These are phyloP conservation scores for Atractosteus spatula DNA, from an alignment of 2,113 vertebrate species.

Conservation along the genomic window DNA sequence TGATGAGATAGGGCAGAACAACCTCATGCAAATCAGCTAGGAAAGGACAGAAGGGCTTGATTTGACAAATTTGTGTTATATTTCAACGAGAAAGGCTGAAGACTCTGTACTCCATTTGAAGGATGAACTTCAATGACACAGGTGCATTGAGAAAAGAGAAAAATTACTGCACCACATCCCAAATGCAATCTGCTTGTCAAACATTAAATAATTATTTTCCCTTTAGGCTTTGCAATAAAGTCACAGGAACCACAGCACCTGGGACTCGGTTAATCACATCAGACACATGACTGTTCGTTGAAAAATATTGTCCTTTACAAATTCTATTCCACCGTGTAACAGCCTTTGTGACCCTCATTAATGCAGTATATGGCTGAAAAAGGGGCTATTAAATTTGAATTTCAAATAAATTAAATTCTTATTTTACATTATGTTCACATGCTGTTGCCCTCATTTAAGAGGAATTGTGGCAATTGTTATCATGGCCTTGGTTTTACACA, in stretches of 20 bases:
- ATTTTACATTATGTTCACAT: too few relatives aligned
- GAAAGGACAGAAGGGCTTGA: too few relatives aligned
- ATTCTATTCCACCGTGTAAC: background rate
- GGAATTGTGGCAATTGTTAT: too few relatives aligned
- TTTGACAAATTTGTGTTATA: too few relatives aligned
- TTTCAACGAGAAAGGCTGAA: too few relatives aligned
- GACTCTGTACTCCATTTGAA: background rate
- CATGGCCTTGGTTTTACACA: too few relatives aligned
- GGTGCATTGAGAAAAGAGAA: background rate
- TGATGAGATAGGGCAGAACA: too few relatives aligned
- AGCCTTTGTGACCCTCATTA: background rate
- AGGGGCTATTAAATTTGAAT: too few relatives aligned
- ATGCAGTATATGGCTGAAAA: background rate
- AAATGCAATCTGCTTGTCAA: background rate
- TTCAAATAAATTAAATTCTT: too few relatives aligned
- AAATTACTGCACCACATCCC: background rate
- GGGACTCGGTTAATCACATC: background rate
- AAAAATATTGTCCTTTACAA: background rate
- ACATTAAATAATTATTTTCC: background rate
- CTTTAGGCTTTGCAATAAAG: slow-evolving; percentile 1
- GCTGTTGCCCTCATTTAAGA: too few relatives aligned
- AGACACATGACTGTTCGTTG: background rate
- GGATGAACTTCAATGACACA: background rate
- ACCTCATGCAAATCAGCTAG: too few relatives aligned
- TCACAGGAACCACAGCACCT: background rate